Evolutionary conservation across 2,888 invertebrate species (phyloP).

Genomic region (Heliconius ethilla): DNA sequence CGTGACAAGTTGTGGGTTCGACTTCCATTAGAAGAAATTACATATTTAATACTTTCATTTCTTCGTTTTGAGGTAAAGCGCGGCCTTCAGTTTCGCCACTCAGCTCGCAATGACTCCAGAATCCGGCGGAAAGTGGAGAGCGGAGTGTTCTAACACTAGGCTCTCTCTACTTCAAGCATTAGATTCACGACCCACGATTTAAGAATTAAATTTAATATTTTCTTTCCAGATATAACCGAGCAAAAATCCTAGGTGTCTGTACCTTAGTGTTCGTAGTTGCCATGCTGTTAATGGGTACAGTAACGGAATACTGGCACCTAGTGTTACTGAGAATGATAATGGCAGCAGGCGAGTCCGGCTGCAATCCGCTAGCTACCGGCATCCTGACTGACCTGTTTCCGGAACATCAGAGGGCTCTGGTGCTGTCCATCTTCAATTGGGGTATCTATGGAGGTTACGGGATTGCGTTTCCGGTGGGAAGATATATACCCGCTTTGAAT

Average conservation of each 20-base stretch:
- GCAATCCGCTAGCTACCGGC: slow-evolving; percentile 93
- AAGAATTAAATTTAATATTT: neutral
- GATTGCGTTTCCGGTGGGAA: slow-evolving; percentile 94
- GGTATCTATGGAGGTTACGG: slow-evolving; percentile 97
- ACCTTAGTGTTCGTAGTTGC: slow-evolving; percentile 91
- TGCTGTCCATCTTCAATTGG: slow-evolving; percentile 97
- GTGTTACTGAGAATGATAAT: slow-evolving; percentile 92
- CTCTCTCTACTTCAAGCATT: too few species aligned
- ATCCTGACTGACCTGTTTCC: slow-evolving; percentile 91
- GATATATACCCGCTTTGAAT: slow-evolving; percentile 89
- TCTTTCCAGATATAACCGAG: slow-evolving; percentile 84
- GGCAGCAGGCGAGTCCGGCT: slow-evolving; percentile 93
- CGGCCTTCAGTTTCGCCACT: too few species aligned
- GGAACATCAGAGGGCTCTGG: slow-evolving; percentile 91
- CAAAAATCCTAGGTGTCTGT: slow-evolving; percentile 88
- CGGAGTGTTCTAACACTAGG: too few species aligned
- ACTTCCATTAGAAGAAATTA: too few species aligned
- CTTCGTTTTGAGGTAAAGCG: too few species aligned
- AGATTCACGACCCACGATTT: neutral
- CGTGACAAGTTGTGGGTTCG: too few species aligned
- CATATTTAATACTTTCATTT: too few species aligned
- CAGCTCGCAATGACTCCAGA: too few species aligned
- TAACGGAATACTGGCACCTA: slow-evolving; percentile 94
- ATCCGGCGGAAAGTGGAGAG: too few species aligned
- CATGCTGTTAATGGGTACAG: slow-evolving; percentile 91